phyloP scores from a whole-genome alignment of 2,888 invertebrate genomes.

The Tipula confusa region DNA sequence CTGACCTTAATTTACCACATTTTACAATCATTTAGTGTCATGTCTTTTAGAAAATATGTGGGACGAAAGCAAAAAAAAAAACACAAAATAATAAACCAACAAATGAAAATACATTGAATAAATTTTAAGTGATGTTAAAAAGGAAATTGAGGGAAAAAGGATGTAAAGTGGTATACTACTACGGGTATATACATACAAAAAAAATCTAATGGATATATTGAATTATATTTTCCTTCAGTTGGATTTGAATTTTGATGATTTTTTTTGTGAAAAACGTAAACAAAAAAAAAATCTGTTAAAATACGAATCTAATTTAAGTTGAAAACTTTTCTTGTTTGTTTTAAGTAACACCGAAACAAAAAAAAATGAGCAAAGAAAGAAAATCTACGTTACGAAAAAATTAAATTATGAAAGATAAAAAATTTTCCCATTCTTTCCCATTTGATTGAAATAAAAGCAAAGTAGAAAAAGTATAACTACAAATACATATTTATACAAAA shows the following conservation, averaged over 20 bases:
- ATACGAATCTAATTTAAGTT: neutral
- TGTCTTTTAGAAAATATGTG: constrained; percentile 12
- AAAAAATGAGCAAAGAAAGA: neutral
- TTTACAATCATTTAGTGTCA: constrained; percentile 25
- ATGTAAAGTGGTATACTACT: neutral
- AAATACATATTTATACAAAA: neutral
- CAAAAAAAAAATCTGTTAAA: neutral
- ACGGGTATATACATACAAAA: neutral
- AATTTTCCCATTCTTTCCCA: neutral
- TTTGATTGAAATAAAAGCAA: constrained; percentile 4
- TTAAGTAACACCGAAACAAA: neutral
- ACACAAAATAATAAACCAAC: neutral
- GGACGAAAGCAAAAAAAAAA: neutral
- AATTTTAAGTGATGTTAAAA: constrained; percentile 7
- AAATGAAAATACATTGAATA: constrained; percentile 25
- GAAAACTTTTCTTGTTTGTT: neutral
- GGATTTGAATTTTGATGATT: constrained; percentile 20
- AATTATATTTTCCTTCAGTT: constrained; percentile 12
- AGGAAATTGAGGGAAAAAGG: constrained; percentile 20
- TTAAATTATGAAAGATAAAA: constrained; percentile 4
- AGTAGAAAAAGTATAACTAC: neutral
- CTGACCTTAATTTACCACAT: constrained; percentile 25
- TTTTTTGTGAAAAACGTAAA: neutral
- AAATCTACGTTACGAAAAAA: neutral
- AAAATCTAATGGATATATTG: constrained; percentile 25